These are phyloP conservation scores for Harpalus rubripes DNA, from an alignment of 2,888 invertebrate species.

Conservation along the genomic window DNA sequence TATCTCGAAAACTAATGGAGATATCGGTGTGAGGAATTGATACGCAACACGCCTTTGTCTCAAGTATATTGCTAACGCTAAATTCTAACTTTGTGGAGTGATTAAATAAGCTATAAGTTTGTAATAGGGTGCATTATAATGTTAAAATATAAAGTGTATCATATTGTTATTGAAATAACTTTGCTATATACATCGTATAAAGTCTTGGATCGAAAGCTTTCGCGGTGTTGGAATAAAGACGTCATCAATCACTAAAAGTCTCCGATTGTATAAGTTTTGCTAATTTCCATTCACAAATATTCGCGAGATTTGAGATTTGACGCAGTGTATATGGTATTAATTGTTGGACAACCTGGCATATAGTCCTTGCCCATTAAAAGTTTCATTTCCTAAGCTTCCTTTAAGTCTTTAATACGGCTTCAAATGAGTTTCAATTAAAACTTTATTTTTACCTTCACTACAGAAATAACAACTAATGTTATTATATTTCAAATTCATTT, in stretches of 20 bases:
- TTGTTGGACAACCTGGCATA: not conserved
- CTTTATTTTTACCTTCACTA: slow-evolving; percentile 24
- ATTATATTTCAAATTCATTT: slow-evolving; percentile 15
- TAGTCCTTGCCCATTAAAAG: slow-evolving; percentile 26
- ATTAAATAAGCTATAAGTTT: no score
- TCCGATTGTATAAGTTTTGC: not conserved
- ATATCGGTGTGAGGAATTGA: no score
- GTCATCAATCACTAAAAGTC: not conserved
- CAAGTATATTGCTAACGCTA: no score
- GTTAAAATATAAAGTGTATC: not conserved
- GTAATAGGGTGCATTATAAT: no score
- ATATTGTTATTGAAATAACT: slow-evolving; percentile 4
- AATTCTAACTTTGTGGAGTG: no score
- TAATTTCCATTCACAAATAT: not conserved
- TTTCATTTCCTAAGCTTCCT: slow-evolving; percentile 16
- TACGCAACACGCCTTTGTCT: no score
- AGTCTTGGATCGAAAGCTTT: not conserved
- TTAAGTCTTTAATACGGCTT: slow-evolving; percentile 10
- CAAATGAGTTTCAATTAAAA: slow-evolving; percentile 31
- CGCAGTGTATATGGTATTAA: not conserved
- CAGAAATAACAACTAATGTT: not conserved
- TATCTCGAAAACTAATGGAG: no score
- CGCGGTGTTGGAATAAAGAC: not conserved
- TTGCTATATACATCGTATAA: not conserved
- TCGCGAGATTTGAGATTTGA: not conserved